Percentiles rank a stretch among this genome's conserved stretches.
These are phyloP conservation scores for Himalopsyche phryganea DNA, from an alignment of 1,140 invertebrate genomes.

Conservation along the genomic window DNA sequence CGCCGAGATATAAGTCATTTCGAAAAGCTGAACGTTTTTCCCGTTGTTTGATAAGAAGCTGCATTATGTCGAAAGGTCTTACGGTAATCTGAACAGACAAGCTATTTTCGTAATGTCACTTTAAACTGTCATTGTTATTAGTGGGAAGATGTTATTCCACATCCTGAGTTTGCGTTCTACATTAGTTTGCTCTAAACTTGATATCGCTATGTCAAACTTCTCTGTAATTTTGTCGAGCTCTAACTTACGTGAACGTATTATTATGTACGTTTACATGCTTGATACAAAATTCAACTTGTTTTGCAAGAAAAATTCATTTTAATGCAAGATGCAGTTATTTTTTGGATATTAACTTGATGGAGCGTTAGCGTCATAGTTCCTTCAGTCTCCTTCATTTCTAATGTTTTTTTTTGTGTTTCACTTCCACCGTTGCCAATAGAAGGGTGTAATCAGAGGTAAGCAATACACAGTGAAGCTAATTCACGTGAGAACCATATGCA, in stretches of 20 bases:
- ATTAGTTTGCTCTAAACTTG: slow-evolving; percentile 32
- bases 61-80: slow-evolving; percentile 5
- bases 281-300: too few relatives aligned
- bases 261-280: too few relatives aligned
- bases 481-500: too few relatives aligned
- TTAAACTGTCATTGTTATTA: slow-evolving; percentile 34
- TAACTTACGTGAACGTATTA: slow-evolving; percentile 8
- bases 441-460: too few relatives aligned
- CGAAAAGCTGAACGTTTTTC: slow-evolving; percentile 10
- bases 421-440: too few relatives aligned
- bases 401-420: too few relatives aligned
- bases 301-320: too few relatives aligned
- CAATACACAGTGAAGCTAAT: too few relatives aligned
- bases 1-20: background rate
- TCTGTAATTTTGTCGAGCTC: slow-evolving; percentile 12
- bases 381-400: too few relatives aligned
- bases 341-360: too few relatives aligned
- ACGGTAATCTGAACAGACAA: slow-evolving; percentile 21
- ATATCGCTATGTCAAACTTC: slow-evolving; percentile 34
- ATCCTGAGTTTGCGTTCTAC: slow-evolving; percentile 29
- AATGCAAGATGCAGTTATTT: too few relatives aligned
- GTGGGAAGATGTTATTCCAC: slow-evolving; percentile 31
- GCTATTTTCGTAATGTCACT: slow-evolving; percentile 33
- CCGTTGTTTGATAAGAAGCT: slow-evolving; percentile 14
- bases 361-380: too few relatives aligned